Percentiles rank a stretch among this genome's conserved stretches.
Conservation (phyloP, 2,113 vertebrate genomes). For the Paramisgurnus dabryanus region DNA sequence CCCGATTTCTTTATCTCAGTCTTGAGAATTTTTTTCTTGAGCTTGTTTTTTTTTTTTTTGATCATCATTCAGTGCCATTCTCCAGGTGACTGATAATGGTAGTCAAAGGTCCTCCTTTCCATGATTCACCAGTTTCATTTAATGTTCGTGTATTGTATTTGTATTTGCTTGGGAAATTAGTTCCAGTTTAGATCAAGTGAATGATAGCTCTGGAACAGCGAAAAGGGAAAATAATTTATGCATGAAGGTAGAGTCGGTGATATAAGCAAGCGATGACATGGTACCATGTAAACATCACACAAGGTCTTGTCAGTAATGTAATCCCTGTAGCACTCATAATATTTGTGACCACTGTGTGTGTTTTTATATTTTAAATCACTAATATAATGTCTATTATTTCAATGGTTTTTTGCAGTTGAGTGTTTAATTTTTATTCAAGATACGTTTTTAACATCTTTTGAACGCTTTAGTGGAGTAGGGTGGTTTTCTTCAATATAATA, state of each 20-base stretch:
- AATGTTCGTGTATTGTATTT: slow-evolving; percentile 4
- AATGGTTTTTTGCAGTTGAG: slow-evolving; percentile 13
- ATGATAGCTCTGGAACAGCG: slow-evolving; percentile 41
- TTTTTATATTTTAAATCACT: slow-evolving; percentile 55
- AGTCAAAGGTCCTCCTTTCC: neutral
- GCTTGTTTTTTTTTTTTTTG: neutral
- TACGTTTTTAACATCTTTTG: slow-evolving; percentile 48
- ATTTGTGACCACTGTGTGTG: slow-evolving; percentile 68
- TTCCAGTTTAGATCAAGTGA: neutral
- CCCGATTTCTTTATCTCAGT: neutral
- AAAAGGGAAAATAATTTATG: slow-evolving; percentile 42
- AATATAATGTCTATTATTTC: slow-evolving; percentile 52
- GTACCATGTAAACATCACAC: slow-evolving; percentile 45
- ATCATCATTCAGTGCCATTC: slow-evolving; percentile 7
- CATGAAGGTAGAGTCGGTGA: slow-evolving; percentile 32
- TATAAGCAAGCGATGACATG: slow-evolving; percentile 36
- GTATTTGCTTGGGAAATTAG: neutral
- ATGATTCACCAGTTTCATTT: slow-evolving; percentile 13
- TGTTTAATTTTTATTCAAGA: slow-evolving; percentile 41
- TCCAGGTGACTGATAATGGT: slow-evolving; percentile 12
- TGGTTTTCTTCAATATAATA: slow-evolving; percentile 44
- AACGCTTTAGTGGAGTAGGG: slow-evolving; percentile 54
- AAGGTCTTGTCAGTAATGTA: slow-evolving; percentile 43
- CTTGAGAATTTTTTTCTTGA: neutral
- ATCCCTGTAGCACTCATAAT: slow-evolving; percentile 55